Evolutionary conservation across 2,888 invertebrate genomes (phyloP), one percentile per base, ranked within the genome.

Genomic region (Stegana nigrithorax): DNA sequence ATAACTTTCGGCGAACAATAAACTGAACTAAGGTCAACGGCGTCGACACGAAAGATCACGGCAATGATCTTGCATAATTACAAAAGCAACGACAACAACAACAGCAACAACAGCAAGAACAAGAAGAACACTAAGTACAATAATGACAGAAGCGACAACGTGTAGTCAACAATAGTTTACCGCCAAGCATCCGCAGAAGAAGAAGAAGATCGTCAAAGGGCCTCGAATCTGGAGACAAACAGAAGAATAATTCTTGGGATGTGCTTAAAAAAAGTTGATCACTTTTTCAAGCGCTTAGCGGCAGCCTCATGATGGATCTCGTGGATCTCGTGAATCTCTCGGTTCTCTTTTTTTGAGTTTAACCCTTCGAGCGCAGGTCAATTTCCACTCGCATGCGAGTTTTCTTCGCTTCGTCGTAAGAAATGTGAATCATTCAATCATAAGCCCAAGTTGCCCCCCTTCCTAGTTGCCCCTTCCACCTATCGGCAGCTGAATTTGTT

Each of bases 51-150:
- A 39, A 42, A 59, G 59, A 63, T 58, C 64, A 60, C 61, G 78
- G 73, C 75, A 79, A 75, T 78, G 78, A 78, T 78, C 78, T 81
- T 79, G 80, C 78, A 81, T 78, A 78, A 78, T 78, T 75, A 69
- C 70, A 62, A 42, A 67, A 65, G 60, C 10, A 36, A 32, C 42
- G 57, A 62, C 25, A 51, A 55, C 19, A 23, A 60, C 42, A 45
- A 19, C 32, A 55, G 59, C 36, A 26, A 51, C 27, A 55, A 50
- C 14, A 44, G 12, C 29, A 45, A 27, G 39, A 4, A 44, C 6
- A 57, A 39, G 4, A 58, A 58, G 7, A 58, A 59, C 7, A 39
- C 44, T 66, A 60, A 71, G 63, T n/a, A 21, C 47, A 36, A 10
- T 2, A 36, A 36, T 4, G n/a, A 44, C n/a, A n/a, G 17, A 55